Base-by-base conservation (phyloP, 1,140 invertebrate species). In the Papilio aristodemus region DNA sequence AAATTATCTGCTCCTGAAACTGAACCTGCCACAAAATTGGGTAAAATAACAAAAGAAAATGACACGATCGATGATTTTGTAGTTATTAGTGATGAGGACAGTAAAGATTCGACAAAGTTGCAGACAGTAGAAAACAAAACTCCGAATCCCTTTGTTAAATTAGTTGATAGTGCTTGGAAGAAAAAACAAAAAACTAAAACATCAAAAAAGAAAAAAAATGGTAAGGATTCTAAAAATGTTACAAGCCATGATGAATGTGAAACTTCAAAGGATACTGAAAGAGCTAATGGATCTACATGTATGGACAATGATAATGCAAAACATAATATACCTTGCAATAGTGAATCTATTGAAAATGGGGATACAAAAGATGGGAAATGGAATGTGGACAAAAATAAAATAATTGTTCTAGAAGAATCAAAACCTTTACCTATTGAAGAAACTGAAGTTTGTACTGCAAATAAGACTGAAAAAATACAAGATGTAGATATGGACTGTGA, bases 81-180 rank as follows among this genome's bases (percentile, higher is more conserved):
- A 9, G 63, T 89, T 9, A 86, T 91, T 43, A 91, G 86, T 78
- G 87, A 91, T 59, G 86, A 90, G 58, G 89, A 91, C 39, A 83
- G 80, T 69, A 82, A 83, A 76, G 78, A 80, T 3, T 36, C 38
- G 54, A 10, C 66, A 36, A 69, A 69, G 13, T 25, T 32, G 27
- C 32, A 72, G 50, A 80, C 81, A 58, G 64, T n/a, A n/a, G n/a
- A 67, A 11, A 71, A 70, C 1, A 86, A 84, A 71, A 50, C 68
- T 13, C 60, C 81, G 1, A 89, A 89, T 74, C 88, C 88, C 0
- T 87, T 78, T 39, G 87, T 89, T 4, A 91, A 89, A 73, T 69
- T 91, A 57, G 85, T 91, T 6, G 85, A 89, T 71, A 80, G 73
- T 17, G 89, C 80, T 11, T 74, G 78, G 72, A 89, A 91, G 70